Evolutionary conservation across 2,888 invertebrate species (phyloP).

Genomic region (Galerucella nymphaeae): DNA sequence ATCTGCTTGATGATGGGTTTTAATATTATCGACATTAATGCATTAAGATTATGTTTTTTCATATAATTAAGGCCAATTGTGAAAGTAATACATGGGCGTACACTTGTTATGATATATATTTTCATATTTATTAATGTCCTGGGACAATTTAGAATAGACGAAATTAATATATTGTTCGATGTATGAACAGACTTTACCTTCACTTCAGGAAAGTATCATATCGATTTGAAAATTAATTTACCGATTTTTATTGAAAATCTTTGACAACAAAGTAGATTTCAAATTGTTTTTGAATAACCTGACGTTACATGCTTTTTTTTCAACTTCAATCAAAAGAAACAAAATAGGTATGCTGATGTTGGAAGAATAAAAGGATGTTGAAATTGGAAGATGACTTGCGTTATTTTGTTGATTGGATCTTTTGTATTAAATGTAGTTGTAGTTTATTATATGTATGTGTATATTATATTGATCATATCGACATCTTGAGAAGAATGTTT

Average conservation of each 20-base stretch:
- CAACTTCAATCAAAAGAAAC: background rate
- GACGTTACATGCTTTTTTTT: background rate
- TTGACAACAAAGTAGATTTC: too few species aligned
- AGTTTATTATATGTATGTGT: slow-evolving; percentile 27
- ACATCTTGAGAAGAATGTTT: slow-evolving; percentile 28
- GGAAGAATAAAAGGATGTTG: slow-evolving; percentile 40
- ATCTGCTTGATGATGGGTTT: slow-evolving; percentile 7
- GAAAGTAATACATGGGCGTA: too few species aligned
- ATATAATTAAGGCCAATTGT: too few species aligned
- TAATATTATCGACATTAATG: slow-evolving; percentile 37
- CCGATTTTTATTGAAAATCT: too few species aligned
- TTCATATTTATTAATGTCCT: too few species aligned
- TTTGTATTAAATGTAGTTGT: slow-evolving; percentile 51
- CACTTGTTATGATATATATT: too few species aligned
- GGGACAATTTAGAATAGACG: too few species aligned
- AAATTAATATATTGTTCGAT: too few species aligned
- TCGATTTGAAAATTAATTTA: too few species aligned
- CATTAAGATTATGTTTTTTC: slow-evolving; percentile 33
- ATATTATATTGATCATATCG: slow-evolving; percentile 42
- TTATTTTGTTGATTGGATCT: slow-evolving; percentile 52
- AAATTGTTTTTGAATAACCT: too few species aligned
- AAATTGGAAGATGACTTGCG: slow-evolving; percentile 57
- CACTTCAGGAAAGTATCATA: too few species aligned
- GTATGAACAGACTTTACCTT: too few species aligned
- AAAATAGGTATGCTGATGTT: slow-evolving; percentile 26